Evolutionary conservation across 2,888 invertebrate species (phyloP).

Genomic region (Periphyllus acericola): DNA sequence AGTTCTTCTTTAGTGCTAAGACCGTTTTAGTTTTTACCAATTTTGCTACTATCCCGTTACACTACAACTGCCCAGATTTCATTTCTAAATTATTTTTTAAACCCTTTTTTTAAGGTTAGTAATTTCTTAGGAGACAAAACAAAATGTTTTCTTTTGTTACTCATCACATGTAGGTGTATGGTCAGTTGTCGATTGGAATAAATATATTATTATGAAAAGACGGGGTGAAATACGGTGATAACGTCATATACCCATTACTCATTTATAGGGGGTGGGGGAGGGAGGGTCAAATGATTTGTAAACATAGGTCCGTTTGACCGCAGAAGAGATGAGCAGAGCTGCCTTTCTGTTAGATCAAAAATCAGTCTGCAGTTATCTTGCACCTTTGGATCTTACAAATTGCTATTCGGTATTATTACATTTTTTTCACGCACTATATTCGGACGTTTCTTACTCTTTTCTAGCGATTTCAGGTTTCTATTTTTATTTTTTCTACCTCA

Average conservation of each 20-base stretch:
- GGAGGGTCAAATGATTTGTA: neutral
- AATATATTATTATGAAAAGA: neutral
- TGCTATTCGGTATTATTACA: neutral
- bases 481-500: conserved; percentile 18
- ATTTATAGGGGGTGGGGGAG: neutral
- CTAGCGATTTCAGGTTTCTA: conserved; percentile 21
- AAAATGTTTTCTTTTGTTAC: no score
- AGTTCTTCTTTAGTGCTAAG: no score
- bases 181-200: neutral
- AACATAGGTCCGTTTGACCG: neutral
- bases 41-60: no score
- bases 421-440: conserved; percentile 39
- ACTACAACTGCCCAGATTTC: no score
- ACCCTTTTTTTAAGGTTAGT: no score
- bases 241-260: conserved; percentile 7
- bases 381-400: conserved; percentile 37
- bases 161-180: neutral
- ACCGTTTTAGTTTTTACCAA: no score
- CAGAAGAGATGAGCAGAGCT: neutral
- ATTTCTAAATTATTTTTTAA: no score
- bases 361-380: conserved; percentile 29
- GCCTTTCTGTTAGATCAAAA: neutral
- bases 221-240: neutral
- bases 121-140: no score
- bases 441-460: neutral